A percentile compares a stretch with the other conserved stretches of the same genome.
Evolutionary conservation across 1,140 invertebrate genomes (phyloP).

Genomic region (Trichonephila inaurata): DNA sequence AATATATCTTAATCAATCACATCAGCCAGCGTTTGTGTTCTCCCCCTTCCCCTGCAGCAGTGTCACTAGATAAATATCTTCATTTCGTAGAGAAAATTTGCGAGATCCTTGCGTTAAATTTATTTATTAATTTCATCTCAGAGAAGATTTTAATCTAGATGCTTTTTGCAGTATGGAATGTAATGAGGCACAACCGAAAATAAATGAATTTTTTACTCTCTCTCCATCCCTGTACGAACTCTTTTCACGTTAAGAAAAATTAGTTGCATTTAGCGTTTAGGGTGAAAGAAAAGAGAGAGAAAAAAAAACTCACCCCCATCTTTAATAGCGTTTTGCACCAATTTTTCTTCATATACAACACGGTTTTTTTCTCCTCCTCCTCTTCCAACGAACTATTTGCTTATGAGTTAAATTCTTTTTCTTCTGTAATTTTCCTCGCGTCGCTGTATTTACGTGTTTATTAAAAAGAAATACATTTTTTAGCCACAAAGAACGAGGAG

Average conservation of each 20-base stretch:
- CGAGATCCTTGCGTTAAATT: constrained; percentile 71
- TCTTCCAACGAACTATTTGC: constrained; percentile 52
- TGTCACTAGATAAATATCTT: constrained; percentile 71
- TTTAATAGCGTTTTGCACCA: constrained; percentile 74
- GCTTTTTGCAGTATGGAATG: constrained; percentile 57
- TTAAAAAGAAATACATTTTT: constrained; percentile 61
- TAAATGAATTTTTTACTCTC: constrained; percentile 74
- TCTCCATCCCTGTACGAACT: background rate
- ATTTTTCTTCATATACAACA: constrained; percentile 73
- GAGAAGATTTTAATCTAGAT: constrained; percentile 68
- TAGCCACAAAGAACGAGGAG: constrained; percentile 69
- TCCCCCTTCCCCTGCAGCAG: background rate
- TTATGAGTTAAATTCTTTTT: constrained; percentile 75
- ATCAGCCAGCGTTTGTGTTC: background rate
- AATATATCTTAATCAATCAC: constrained; percentile 54
- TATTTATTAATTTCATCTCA: constrained; percentile 76
- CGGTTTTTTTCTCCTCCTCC: constrained; percentile 7
- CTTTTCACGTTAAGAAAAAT: constrained; percentile 65
- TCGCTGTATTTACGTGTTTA: constrained; percentile 66
- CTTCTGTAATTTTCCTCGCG: constrained; percentile 51
- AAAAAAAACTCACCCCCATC: constrained; percentile 33
- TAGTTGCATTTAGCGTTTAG: constrained; percentile 66
- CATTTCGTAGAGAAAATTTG: constrained; percentile 51
- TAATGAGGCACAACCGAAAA: constrained; percentile 72
- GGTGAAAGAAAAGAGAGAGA: background rate